Evolutionary conservation across 2,113 vertebrate genomes (phyloP), one percentile per base, ranked within the genome.

Genomic region (Pao palembangensis): DNA sequence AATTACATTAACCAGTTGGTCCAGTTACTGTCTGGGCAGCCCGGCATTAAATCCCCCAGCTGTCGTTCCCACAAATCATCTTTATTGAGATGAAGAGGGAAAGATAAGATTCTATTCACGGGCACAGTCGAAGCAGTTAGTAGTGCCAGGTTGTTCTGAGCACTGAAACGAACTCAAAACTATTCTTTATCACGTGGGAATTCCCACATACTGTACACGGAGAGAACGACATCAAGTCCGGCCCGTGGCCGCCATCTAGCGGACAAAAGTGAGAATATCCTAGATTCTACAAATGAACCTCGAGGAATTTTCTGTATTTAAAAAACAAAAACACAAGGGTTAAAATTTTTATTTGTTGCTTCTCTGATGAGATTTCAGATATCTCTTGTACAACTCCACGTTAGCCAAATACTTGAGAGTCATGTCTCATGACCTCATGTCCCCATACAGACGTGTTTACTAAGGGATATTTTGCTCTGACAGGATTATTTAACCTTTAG

Each of bases 221-320:
- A 49, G 20, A 11, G 51, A 23, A 23, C 21, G 21, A 23, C 21
- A 23, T 2, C 3, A 23, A 23, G 51, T 18, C 17, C 54, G 54
- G 57, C 34, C 1, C 18, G 23, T 25, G 23, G n/a, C 0, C 14
- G 48, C 81, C 85, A 88, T 78, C 87, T 83, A 66, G 80, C 75
- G 81, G 76, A 59, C 6, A 15, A 51, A 0, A 42, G 15, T 13
- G 51, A 23, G 6, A 71, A n/a, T 16, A 6, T 16, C 1, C 15
- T n/a, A n/a, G 15, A n/a, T 47, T n/a, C 15, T 6, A 38, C 34
- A 11, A 38, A 38, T 38, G 11, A 38, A 38, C 34, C 34, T 2
- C 31, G 31, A 34, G 6, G 8, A 34, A 34, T 34, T 5, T 34
- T 34, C 31, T 34, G 2, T 34, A 3, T 34, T 34, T 34, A 38